A percentile compares a stretch with the other conserved stretches of the same genome.
Conservation (phyloP, 2,888 invertebrate genomes). For the Anarsia innoxiella region DNA sequence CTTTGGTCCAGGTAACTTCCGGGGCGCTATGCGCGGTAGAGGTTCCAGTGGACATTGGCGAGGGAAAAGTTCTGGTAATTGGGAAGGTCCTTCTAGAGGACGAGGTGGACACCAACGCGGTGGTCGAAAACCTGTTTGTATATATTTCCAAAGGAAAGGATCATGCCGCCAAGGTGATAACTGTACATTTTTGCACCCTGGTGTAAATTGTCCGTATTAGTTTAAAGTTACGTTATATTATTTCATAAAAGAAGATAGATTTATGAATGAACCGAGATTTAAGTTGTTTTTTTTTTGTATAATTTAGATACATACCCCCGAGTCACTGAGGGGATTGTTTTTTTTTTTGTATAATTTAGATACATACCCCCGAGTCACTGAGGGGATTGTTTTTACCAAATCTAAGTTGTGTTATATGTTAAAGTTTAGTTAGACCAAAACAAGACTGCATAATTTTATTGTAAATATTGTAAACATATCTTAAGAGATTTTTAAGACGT, state of each 20-base stretch:
- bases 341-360: too few relatives aligned
- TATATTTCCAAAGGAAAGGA: conserved; percentile 86
- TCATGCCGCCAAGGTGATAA: conserved; percentile 88
- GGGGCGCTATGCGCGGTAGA: conserved; percentile 74
- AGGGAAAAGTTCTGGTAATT: conserved; percentile 62
- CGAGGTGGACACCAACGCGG: conserved; percentile 47
- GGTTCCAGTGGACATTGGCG: conserved; percentile 67
- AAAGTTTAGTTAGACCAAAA: background rate
- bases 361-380: too few relatives aligned
- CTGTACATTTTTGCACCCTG: conserved; percentile 89
- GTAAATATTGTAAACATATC: conserved; percentile 6
- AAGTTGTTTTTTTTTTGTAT: conserved; percentile 3
- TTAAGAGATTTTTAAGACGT: background rate
- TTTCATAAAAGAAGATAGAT: conserved; percentile 3
- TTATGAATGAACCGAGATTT: background rate
- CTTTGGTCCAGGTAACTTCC: conserved; percentile 63
- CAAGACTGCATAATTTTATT: conserved; percentile 8
- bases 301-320: too few relatives aligned
- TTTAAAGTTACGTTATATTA: too few relatives aligned
- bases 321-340: too few relatives aligned
- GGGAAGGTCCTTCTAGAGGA: conserved; percentile 36
- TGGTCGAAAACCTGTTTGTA: conserved; percentile 78
- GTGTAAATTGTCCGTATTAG: conserved; percentile 75
- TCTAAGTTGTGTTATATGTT: background rate
- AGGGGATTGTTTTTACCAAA: too few relatives aligned